Percentiles rank a stretch among this genome's conserved stretches.
Evolutionary conservation across 2,888 invertebrate genomes (phyloP).

Genomic region (Drosophila antonietae): DNA sequence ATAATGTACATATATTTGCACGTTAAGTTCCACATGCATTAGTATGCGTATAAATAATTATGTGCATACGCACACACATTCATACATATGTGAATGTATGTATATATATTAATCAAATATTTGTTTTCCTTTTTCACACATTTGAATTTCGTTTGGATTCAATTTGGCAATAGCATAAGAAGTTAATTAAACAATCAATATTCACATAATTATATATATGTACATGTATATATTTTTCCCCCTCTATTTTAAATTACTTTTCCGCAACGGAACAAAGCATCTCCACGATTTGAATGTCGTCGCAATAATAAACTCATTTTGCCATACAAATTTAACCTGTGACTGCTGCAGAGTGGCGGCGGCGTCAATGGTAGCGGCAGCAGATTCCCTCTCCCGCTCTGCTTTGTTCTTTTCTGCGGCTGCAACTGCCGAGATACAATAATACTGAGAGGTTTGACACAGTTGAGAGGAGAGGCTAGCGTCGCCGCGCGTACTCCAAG

Average conservation of each 20-base stretch:
- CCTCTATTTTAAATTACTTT: conserved; percentile 13
- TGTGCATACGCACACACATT: background rate
- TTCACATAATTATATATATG: conserved; percentile 38
- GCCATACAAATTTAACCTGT: conserved; percentile 66
- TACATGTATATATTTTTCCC: conserved; percentile 14
- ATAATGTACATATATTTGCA: conserved; percentile 1
- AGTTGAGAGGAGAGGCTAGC: conserved; percentile 57
- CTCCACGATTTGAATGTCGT: conserved; percentile 63
- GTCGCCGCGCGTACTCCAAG: conserved; percentile 59
- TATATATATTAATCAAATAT: background rate
- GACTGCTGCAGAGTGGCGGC: conserved; percentile 43
- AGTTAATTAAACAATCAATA: conserved; percentile 30
- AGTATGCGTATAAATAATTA: conserved; percentile 6
- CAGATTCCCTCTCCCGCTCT: conserved; percentile 54
- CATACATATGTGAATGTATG: background rate
- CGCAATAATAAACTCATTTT: conserved; percentile 73
- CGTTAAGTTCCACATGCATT: conserved; percentile 5
- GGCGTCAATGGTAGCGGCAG: conserved; percentile 15
- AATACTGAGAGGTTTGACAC: conserved; percentile 55
- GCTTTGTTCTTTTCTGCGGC: conserved; percentile 47
- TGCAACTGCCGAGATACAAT: conserved; percentile 47
- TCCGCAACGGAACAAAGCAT: conserved; percentile 49
- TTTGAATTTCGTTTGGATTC: conserved; percentile 30
- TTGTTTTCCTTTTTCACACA: conserved; percentile 37
- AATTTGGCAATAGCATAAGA: conserved; percentile 37